Evolutionary conservation across 2,113 vertebrate genomes (phyloP), one percentile per base, ranked within the genome.

Genomic region (Crotalus helleri): DNA sequence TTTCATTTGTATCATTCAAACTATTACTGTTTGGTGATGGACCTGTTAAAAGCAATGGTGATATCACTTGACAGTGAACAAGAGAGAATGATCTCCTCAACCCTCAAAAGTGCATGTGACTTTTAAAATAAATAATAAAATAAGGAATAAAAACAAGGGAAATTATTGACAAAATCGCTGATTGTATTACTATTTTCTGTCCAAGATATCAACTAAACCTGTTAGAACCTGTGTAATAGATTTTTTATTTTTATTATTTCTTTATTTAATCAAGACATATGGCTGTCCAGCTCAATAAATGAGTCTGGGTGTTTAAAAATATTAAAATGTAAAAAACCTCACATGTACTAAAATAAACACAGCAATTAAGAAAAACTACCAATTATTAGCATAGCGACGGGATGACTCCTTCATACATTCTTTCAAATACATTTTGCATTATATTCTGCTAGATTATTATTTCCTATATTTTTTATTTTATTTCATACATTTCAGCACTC

Each of bases 401-500:
- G 17, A 81, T 81, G 2, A 81, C 33, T 39, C 74, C 15, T 44
- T 81, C 33, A 44, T 44, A 81, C 33, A 21, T 81, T 81, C 74
- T 6, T 81, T 81, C 33, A 81, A 39, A 21, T 39, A 44, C 2
- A 39, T 81, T 81, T 81, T 89, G 88, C 19, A 91, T 93, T 94
- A 58, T 15, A 58, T 96, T 96, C 95, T 96, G 96, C 95, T 95
- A 95, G 69, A 95, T 97, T 96, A 97, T 95, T 94, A 93, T 89
- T 94, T 93, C 7, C 92, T 85, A 92, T 93, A 90, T 91, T 95
- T 74, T 97, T 97, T 96, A 96, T 95, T 95, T 93, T 55, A 54
- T 95, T 95, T 94, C 26, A 0, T 93, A 91, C 95, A 94, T 96
- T 96, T 88, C 90, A 7, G 0, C 93, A 92, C 4, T 94, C 96